These are phyloP conservation scores for Clarias laeviceps DNA, from an alignment of 2,797 vertebrate species.

Conservation along the genomic window DNA sequence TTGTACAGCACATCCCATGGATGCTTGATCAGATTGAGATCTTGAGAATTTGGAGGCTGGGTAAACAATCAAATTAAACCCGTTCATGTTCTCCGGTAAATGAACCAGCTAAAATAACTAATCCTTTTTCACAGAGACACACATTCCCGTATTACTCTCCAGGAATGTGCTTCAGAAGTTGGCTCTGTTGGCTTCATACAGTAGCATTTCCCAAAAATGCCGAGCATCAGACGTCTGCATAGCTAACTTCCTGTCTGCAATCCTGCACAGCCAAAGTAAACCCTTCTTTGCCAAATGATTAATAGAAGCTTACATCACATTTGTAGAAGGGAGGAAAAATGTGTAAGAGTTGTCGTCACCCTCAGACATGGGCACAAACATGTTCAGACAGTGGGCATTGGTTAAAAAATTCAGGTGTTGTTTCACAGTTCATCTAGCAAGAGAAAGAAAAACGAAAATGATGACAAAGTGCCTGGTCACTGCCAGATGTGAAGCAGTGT, in stretches of 20 bases:
- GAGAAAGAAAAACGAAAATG: not conserved
- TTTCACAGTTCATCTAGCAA: not conserved
- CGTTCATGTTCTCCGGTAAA: not conserved
- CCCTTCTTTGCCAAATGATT: not conserved
- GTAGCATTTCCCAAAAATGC: slow-evolving; percentile 11
- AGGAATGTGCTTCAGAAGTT: not conserved
- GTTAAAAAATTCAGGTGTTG: slow-evolving; percentile 14
- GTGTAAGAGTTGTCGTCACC: not conserved
- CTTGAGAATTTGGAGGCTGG: too few relatives aligned
- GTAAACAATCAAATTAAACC: not conserved
- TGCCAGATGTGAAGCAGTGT: not conserved
- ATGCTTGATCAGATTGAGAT: too few relatives aligned
- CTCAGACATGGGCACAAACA: slow-evolving; percentile 2
- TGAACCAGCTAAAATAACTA: not conserved
- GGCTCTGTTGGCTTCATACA: not conserved
- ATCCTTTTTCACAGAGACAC: not conserved
- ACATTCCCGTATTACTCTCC: not conserved
- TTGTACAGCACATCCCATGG: too few relatives aligned
- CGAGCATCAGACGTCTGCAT: not conserved
- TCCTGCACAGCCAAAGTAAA: not conserved
- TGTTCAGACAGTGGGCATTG: not conserved
- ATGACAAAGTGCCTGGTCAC: not conserved
- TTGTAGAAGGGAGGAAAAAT: not conserved
- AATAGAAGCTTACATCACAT: not conserved
- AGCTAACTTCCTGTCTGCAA: not conserved